Base-by-base conservation (phyloP, 2,113 vertebrate species). In the Malurus alboscapulatus region DNA sequence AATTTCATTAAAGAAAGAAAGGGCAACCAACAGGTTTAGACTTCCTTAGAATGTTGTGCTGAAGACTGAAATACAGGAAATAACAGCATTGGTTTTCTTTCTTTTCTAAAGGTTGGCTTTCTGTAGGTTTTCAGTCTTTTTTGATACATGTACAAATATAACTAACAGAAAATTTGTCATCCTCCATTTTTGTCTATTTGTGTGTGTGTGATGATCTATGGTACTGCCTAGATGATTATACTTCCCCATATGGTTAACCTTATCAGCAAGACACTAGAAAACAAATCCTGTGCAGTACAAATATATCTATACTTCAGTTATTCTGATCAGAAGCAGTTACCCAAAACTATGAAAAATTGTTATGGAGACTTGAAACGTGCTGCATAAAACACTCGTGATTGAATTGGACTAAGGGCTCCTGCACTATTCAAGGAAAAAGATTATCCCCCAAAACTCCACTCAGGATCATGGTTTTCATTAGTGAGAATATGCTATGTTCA, bases 221-320 rank as follows among this genome's bases (percentile, higher is more conserved):
- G 34, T 91, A 90, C 92, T 95, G 94, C 92, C 93, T 71, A 72
- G 92, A 92, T 85, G 83, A 95, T 94, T 96, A 68, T 71, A 90
- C 94, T 94, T 97, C 76, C 90, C 96, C 80, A 87, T 91, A 95
- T 95, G 87, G 92, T 97, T 97, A 97, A 97, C 97, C 96, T 97
- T 95, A 95, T 96, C 95, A 97, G 88, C 21, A 94, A 96, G 96
- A 92, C 92, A 94, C 85, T 94, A 92, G 96, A 88, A 97, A 97
- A 96, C 83, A 96, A 96, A 95, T 94, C 32, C 86, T 90, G 48
- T 69, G 82, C 75, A 93, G 75, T 86, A 96, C 93, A 96, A 83
- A 96, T 86, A 87, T 97, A 93, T 96, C 96, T 86, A 87, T 84
- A 92, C 68, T 61, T 57, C 82, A 87, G 87, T 93, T 96, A 94